Evolutionary conservation across 92 coral and sea anemone genomes (phyloP), one percentile per base, ranked within the genome.

Genomic region (Plumapathes pennacea): DNA sequence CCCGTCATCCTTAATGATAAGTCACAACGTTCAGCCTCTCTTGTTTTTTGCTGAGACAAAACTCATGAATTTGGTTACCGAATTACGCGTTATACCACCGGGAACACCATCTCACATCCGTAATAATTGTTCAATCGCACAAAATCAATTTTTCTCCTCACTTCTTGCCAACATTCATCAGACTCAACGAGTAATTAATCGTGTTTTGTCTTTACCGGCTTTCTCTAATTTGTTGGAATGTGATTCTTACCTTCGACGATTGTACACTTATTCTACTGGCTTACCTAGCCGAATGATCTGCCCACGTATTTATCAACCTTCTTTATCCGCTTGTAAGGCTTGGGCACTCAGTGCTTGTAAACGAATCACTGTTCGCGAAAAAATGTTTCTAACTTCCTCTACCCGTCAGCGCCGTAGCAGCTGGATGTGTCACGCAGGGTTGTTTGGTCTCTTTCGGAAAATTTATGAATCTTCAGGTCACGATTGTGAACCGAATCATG

Each of bases 381-480:
- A 23, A 4, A 50, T 51, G 58, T 51, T 51, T 30, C 33, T 51
- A 17, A 8, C 4, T 2, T 23, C 10, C 11, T 3, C 17, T 33
- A 5, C 42, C 10, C 61, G 69, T 14, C n/a, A 38, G n/a, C 40
- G 49, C 13, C 54, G 50, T 17, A 29, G 72, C 3, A 64, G n/a
- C n/a, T n/a, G n/a, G n/a, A n/a, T n/a, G n/a, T n/a, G n/a, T n/a
- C n/a, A n/a, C n/a, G n/a, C n/a, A n/a, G n/a, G n/a, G n/a, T n/a
- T n/a, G n/a, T 42, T 50, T 1, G 81, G 67, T 3, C 7, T 73
- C 0, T 64, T 74, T 34, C 9, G 54, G 33, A 23, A 67, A 17
- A 55, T 74, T 55, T 45, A 74, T 3, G 36, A 21, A 17, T 24
- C 73, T n/a, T 25, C 56, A 10, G 65, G 80, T 2, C 81, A 65